These are phyloP conservation scores for Phenganax stokvisi DNA, from an alignment of 92 coral and sea anemone species.

Conservation along the genomic window DNA sequence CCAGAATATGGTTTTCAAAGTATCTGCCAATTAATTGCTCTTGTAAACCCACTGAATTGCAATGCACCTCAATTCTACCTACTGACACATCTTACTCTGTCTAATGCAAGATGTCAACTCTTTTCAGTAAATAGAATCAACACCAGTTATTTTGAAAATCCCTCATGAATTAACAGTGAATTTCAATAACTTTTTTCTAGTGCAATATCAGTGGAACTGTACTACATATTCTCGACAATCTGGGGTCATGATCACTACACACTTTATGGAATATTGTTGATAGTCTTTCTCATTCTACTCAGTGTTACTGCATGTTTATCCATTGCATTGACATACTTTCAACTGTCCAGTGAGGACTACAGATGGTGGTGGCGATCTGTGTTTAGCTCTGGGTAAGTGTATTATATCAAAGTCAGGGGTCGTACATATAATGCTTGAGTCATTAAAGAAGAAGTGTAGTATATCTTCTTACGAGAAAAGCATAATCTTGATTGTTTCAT, in stretches of 20 bases:
- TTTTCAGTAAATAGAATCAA: no score
- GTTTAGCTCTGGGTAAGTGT: conserved; percentile 79
- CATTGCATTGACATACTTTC: conserved; percentile 93
- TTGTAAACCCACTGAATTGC: no score
- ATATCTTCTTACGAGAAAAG: neutral
- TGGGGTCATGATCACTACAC: conserved; percentile 99
- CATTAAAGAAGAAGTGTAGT: no score
- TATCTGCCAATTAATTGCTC: no score
- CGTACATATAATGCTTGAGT: no score
- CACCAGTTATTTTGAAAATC: no score
- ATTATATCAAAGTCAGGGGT: neutral
- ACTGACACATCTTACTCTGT: neutral
- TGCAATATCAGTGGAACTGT: conserved; percentile 94
- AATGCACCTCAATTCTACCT: no score
- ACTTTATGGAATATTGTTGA: conserved; percentile 77
- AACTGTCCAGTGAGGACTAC: conserved; percentile 89
- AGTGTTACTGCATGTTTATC: conserved; percentile 94
- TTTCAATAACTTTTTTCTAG: conserved; percentile 40
- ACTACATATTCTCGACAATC: conserved; percentile 90
- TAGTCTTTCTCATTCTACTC: conserved; percentile 82
- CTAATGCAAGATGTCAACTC: no score
- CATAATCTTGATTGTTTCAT: no score
- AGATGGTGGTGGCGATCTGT: conserved; percentile 99
- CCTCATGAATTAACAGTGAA: no score
- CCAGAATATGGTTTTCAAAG: no score